These are phyloP conservation scores for Amphiura filiformis DNA, from an alignment of 35 echinoderm and acorn worm genomes.

Conservation along the genomic window DNA sequence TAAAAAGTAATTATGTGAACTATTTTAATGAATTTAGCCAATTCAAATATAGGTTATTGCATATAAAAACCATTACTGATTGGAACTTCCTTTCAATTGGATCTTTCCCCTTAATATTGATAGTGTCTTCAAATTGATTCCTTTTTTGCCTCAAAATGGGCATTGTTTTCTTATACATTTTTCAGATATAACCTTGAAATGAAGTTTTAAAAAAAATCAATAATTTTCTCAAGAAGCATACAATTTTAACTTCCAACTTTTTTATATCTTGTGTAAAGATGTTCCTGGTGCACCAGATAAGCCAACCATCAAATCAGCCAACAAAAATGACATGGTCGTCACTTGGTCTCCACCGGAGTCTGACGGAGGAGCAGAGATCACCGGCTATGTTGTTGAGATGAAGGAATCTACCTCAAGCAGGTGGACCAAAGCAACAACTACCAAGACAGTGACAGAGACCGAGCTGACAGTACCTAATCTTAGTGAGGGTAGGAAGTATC, in stretches of 20 bases:
- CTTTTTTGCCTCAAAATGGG: no score
- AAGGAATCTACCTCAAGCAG: conserved; percentile 66
- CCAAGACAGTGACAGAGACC: conserved; percentile 68
- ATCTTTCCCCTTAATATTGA: no score
- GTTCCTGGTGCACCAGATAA: conserved; percentile 85
- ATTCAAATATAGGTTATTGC: neutral
- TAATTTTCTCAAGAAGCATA: no score
- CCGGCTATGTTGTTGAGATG: conserved; percentile 84
- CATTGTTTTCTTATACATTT: no score
- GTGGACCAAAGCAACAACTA: conserved; percentile 82
- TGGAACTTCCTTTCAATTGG: no score
- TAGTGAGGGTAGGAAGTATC: conserved; percentile 72
- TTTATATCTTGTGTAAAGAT: no score
- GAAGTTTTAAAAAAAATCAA: no score
- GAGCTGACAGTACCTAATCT: conserved; percentile 67
- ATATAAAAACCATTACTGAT: conserved; percentile 8
- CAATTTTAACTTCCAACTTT: no score
- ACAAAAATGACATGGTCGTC: conserved; percentile 76
- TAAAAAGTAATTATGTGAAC: no score
- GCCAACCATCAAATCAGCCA: conserved; percentile 65
- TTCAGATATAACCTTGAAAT: no score
- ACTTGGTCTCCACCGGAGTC: conserved; percentile 82
- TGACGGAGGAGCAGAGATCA: conserved; percentile 82
- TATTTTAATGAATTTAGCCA: neutral
- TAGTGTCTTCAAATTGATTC: no score